These are phyloP conservation scores for Sisyra nigra DNA, from an alignment of 2,888 invertebrate genomes.

Conservation along the genomic window DNA sequence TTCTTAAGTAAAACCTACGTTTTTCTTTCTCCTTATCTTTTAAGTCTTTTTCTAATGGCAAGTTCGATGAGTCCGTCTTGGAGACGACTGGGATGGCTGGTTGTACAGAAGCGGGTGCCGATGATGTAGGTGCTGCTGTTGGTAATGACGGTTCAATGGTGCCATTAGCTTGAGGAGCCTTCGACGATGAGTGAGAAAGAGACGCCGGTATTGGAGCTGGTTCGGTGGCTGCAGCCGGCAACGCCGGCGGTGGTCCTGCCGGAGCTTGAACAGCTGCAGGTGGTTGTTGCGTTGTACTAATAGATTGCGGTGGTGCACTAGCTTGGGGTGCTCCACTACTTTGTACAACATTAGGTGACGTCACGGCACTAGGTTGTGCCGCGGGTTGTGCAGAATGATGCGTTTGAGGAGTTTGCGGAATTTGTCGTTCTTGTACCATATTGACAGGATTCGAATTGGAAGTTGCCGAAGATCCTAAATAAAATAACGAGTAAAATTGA, in stretches of 20 bases:
- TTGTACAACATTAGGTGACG: conserved; percentile 27
- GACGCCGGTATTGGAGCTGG: conserved; percentile 22
- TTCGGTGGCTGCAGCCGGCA: conserved; percentile 23
- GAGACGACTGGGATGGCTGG: too few species aligned
- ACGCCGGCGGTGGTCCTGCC: conserved; percentile 15
- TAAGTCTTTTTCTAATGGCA: not conserved
- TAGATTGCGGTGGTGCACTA: conserved; percentile 11
- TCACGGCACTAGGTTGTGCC: conserved; percentile 8
- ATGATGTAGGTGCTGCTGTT: not conserved
- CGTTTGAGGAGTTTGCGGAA: conserved; percentile 9
- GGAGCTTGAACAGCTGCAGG: conserved; percentile 19
- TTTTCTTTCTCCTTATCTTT: too few species aligned
- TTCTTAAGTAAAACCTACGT: too few species aligned
- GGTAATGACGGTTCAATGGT: conserved; percentile 1
- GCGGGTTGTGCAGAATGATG: not conserved
- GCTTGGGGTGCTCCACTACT: conserved; percentile 20
- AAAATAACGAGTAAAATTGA: too few species aligned
- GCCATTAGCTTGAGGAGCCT: conserved; percentile 18
- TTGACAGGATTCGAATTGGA: conserved; percentile 5
- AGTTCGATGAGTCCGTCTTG: not conserved
- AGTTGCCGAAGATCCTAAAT: too few species aligned
- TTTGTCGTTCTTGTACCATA: conserved; percentile 7
- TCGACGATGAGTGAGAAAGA: conserved; percentile 25
- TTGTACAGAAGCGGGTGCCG: not conserved
- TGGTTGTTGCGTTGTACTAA: conserved; percentile 13